Conservation (phyloP, 2,888 invertebrate species). For the Noctua fimbriata region DNA sequence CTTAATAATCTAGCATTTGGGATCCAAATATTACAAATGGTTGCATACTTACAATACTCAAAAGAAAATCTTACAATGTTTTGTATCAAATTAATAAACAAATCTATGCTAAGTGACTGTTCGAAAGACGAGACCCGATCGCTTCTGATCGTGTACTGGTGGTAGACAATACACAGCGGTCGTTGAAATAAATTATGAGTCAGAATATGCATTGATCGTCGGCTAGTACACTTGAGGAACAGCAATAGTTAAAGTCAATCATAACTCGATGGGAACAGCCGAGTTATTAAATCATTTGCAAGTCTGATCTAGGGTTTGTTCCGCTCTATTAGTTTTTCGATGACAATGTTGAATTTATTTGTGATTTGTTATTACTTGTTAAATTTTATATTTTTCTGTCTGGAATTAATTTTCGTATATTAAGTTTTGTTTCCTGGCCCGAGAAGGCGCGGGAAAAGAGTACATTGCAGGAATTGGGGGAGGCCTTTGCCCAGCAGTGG, state of each 20-base stretch:
- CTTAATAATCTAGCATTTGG: not conserved
- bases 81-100: slow-evolving; percentile 13
- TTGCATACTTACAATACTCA: not conserved
- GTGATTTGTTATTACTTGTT: not conserved
- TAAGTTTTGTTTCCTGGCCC: not conserved
- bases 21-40: not conserved
- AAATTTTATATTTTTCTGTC: not conserved
- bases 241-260: slow-evolving; percentile 10
- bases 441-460: no score
- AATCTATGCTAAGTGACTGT: slow-evolving; percentile 11
- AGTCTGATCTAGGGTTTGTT: not conserved
- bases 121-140: not conserved
- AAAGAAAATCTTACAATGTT: not conserved
- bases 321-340: not conserved
- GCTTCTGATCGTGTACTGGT: not conserved
- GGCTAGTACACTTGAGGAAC: slow-evolving; percentile 4
- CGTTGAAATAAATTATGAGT: not conserved
- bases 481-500: no score
- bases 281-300: slow-evolving; percentile 12
- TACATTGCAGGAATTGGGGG: no score
- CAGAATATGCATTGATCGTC: slow-evolving; percentile 21
- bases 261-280: not conserved
- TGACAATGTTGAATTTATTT: not conserved
- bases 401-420: not conserved
- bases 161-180: not conserved